These are phyloP conservation scores for Mellivora capensis DNA, from an alignment of 2,113 vertebrate genomes.

Conservation along the genomic window DNA sequence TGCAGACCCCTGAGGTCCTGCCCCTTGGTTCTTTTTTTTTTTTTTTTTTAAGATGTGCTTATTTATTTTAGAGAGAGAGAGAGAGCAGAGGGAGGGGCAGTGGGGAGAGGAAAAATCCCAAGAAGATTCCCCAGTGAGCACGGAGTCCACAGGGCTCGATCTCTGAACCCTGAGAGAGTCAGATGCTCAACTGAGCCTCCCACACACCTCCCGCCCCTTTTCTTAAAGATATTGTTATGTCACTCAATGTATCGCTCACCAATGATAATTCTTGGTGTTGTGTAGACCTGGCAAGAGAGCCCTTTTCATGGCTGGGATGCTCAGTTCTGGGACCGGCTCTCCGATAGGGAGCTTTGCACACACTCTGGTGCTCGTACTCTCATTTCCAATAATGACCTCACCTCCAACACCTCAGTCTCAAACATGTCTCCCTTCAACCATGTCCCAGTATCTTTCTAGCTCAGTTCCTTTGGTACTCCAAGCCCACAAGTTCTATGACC, in stretches of 20 bases:
- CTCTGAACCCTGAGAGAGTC: neutral
- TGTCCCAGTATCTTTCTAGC: neutral
- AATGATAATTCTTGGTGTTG: neutral
- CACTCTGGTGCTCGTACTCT: neutral
- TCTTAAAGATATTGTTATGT: neutral
- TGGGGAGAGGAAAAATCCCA: neutral
- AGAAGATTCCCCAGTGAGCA: neutral
- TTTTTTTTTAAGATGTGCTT: neutral
- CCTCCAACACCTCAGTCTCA: neutral
- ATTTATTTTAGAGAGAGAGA: neutral
- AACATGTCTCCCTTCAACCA: neutral
- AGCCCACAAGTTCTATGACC: too few relatives aligned
- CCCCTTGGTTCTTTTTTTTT: neutral
- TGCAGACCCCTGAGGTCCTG: neutral
- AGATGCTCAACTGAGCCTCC: neutral
- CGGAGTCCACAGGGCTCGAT: neutral
- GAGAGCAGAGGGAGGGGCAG: neutral
- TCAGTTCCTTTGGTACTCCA: neutral
- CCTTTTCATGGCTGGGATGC: neutral
- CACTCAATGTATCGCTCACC: neutral
- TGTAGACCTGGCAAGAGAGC: neutral
- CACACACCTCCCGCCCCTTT: neutral
- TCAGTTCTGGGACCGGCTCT: neutral
- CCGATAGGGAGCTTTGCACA: neutral
- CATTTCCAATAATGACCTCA: rapidly evolving